Conservation (phyloP, 2,888 invertebrate species). For the Epistrophella euchroma region DNA sequence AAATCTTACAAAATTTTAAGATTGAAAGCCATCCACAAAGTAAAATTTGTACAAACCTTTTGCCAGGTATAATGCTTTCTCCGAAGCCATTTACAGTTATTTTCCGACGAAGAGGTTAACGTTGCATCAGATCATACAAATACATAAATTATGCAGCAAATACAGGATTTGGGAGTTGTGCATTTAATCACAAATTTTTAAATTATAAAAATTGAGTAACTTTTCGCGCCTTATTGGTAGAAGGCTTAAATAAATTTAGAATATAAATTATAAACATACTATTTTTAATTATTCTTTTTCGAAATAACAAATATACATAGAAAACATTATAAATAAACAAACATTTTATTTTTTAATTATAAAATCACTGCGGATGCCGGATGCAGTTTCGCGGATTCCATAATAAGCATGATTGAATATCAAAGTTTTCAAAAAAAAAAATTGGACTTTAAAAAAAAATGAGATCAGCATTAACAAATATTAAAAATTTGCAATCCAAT, state of each 20-base stretch:
- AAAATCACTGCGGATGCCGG: too few relatives aligned
- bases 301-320: neutral
- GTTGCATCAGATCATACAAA: neutral
- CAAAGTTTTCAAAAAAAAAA: too few relatives aligned
- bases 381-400: too few relatives aligned
- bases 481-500: too few relatives aligned
- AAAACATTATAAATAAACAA: too few relatives aligned
- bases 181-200: neutral
- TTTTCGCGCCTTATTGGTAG: neutral
- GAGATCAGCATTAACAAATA: too few relatives aligned
- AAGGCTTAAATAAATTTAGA: neutral
- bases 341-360: too few relatives aligned
- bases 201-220: neutral
- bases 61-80: constrained; percentile 85
- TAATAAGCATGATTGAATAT: too few relatives aligned
- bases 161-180: neutral
- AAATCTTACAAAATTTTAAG: constrained; percentile 86
- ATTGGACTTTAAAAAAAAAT: too few relatives aligned
- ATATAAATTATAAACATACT: neutral
- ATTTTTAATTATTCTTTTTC: neutral
- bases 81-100: constrained; percentile 85
- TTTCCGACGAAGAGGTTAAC: constrained; percentile 78
- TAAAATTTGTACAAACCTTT: constrained; percentile 83
- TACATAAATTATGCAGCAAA: neutral
- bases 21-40: constrained; percentile 82